Base-by-base conservation (phyloP, 2,888 invertebrate species). In the Lymantria dispar region DNA sequence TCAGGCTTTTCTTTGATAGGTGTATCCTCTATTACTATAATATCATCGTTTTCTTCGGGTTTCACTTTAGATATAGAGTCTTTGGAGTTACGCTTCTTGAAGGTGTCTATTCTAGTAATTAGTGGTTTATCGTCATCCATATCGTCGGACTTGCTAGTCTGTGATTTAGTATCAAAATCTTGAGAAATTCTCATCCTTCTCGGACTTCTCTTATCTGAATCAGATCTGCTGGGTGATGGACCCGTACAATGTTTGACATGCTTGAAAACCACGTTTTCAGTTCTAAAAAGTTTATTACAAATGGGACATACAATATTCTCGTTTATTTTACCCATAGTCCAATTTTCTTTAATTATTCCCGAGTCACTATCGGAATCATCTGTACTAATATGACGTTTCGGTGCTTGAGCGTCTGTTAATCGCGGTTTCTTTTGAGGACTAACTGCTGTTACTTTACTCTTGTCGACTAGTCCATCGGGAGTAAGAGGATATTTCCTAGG, bases 311-410 rank as follows among this genome's bases (percentile, higher is more conserved):
- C 81, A 41, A 92, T 91, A 55, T 91, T 89, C 65, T 91, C 91
- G 66, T 91, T 89, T 42, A 91, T 91, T 78, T 90, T 91, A n/a
- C 91, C 91, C 89, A 90, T 89, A 1, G 90, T 90, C 91, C 90
- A 91, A 67, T 90, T 90, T 74, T 87, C 89, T 70, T 77, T 80
- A 7, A 88, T 70, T 8, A 84, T 74, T 68, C 74, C 83, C 31
- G 78, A 80, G 43, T 82, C 85, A 31, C 75, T 78, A 33, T 84
- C 82, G 41, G 84, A 83, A 33, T 78, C 80, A 33, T 73, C 73
- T 2, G 70, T 72, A 14, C 58, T 53, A 8, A 62, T 52, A 39
- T 62, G 65, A 33, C 48, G 66, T 62, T 80, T 84, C 8, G 8
- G 33, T 1, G 64, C 52, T 64, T 80, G 83, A 12, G 78, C 72